phyloP scores from a whole-genome alignment of 2,113 vertebrate genomes.

The Epinephelus lanceolatus region DNA sequence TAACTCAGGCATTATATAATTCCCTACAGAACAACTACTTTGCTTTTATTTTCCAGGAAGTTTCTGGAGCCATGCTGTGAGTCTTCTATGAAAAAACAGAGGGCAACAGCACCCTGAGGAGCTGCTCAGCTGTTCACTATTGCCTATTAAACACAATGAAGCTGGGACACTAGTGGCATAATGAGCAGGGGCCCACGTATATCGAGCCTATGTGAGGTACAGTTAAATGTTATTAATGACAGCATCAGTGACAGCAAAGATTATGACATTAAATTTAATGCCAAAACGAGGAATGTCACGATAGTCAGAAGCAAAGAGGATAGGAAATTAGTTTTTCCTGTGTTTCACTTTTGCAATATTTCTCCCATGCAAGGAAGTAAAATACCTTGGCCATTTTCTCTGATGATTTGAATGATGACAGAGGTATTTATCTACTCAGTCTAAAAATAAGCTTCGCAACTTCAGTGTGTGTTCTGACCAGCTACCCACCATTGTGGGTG shows the following conservation, averaged over 20 bases:
- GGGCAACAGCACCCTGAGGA: slow-evolving; percentile 53
- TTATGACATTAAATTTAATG: too few relatives aligned
- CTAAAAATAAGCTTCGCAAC: too few relatives aligned
- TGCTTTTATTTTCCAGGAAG: slow-evolving; percentile 48
- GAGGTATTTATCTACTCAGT: too few relatives aligned
- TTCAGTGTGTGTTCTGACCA: too few relatives aligned
- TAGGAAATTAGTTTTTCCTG: too few relatives aligned
- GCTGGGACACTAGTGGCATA: slow-evolving; percentile 15
- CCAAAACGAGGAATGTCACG: too few relatives aligned
- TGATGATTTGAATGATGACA: too few relatives aligned
- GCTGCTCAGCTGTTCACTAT: slow-evolving; percentile 52
- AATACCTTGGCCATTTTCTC: too few relatives aligned
- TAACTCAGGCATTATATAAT: slow-evolving; percentile 46
- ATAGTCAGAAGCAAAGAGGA: too few relatives aligned
- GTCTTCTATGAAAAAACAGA: slow-evolving; percentile 36
- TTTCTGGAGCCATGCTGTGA: slow-evolving; percentile 39
- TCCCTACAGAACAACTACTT: slow-evolving; percentile 21
- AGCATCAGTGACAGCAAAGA: not conserved
- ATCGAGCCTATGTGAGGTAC: not conserved
- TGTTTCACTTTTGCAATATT: too few relatives aligned
- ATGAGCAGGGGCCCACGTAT: not conserved
- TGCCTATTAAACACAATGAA: slow-evolving; percentile 36
- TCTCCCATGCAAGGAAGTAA: too few relatives aligned
- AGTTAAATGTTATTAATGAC: not conserved
- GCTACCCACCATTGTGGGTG: too few relatives aligned